Conservation (phyloP, 2,797 vertebrate species). For the Xiphophorus birchmanni region DNA sequence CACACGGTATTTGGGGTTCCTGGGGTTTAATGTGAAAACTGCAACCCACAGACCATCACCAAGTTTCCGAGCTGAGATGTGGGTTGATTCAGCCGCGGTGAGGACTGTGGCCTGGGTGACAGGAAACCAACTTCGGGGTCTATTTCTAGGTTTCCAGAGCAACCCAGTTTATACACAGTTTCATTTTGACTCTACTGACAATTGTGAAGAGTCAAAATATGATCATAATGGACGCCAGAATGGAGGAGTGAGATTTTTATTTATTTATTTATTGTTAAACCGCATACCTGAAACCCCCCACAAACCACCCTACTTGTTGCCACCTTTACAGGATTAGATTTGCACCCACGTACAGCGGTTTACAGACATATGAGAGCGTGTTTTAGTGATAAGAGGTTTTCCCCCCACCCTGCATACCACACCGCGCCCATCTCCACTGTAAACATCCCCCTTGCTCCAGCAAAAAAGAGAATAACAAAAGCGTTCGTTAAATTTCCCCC, state of each 20-base stretch:
- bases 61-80: not conserved
- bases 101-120: not conserved
- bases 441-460: not conserved
- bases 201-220: not conserved
- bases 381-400: not conserved
- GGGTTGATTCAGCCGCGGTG: not conserved
- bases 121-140: constrained; percentile 46
- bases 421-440: constrained; percentile 36
- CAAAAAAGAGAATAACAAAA: constrained; percentile 8
- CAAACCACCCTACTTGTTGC: not conserved
- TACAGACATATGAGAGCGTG: fast-evolving
- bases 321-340: not conserved
- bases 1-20: not conserved
- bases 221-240: too few species aligned
- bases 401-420: constrained; percentile 21
- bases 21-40: not conserved
- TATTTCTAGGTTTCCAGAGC: not conserved
- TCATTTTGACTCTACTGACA: fast-evolving
- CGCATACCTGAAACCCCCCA: not conserved
- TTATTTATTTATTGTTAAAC: not conserved
- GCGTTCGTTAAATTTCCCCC: fast-evolving
- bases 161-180: not conserved
- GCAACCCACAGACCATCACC: not conserved
- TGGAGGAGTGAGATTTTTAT: not conserved
- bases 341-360: too few species aligned